Evolutionary conservation across 1,140 invertebrate genomes (phyloP).

Genomic region (Apis florea): DNA sequence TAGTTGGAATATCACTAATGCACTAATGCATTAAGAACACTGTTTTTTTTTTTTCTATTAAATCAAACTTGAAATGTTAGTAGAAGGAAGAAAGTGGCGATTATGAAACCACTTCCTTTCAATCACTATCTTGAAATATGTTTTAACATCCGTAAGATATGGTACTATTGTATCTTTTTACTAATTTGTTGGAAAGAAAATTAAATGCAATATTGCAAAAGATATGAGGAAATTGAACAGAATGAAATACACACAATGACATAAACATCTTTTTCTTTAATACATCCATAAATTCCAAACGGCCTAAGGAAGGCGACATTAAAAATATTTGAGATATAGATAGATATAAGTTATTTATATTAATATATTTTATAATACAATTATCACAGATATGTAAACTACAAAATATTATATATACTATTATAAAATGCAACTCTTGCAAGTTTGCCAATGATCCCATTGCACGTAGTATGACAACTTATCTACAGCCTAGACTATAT

Average conservation of each 20-base stretch:
- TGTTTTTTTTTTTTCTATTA: conserved; percentile 3
- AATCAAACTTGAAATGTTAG: not conserved
- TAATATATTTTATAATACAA: conserved; percentile 77
- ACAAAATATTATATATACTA: conserved; percentile 77
- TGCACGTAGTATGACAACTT: conserved; percentile 67
- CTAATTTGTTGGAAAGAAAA: not conserved
- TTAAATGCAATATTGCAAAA: not conserved
- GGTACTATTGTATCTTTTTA: not conserved
- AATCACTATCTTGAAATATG: conserved; percentile 29
- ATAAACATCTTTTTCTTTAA: conserved; percentile 37
- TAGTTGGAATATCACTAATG: not conserved
- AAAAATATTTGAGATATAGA: conserved; percentile 51
- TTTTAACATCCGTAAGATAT: not conserved
- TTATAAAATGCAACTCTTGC: conserved; percentile 75
- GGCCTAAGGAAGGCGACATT: conserved; percentile 33
- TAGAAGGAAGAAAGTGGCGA: conserved; percentile 16
- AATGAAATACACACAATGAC: conserved; percentile 11
- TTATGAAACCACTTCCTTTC: conserved; percentile 64
- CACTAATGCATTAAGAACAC: not conserved
- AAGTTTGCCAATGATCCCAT: conserved; percentile 65
- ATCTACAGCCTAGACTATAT: conserved; percentile 58
- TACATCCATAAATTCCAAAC: conserved; percentile 42
- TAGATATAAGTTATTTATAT: conserved; percentile 77
- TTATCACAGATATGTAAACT: conserved; percentile 81
- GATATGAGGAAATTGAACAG: not conserved